These are phyloP conservation scores for Xylocampa areola DNA, from an alignment of 2,888 invertebrate genomes.

Conservation along the genomic window DNA sequence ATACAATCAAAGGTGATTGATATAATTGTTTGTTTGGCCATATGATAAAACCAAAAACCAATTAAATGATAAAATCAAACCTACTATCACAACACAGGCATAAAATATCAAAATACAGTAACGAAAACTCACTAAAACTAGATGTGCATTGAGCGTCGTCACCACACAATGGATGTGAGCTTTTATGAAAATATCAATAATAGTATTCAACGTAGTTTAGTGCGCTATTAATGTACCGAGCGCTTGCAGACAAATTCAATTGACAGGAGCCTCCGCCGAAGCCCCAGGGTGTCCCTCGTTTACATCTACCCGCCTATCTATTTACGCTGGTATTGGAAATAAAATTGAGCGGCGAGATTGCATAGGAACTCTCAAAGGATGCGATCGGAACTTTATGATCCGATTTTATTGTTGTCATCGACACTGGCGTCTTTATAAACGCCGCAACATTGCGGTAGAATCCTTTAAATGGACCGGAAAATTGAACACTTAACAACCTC, in stretches of 20 bases:
- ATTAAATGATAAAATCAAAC: conserved; percentile 72
- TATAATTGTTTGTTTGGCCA: conserved; percentile 15
- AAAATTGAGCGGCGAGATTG: conserved; percentile 86
- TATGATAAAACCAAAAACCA: conserved; percentile 69
- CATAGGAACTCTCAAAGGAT: conserved; percentile 81
- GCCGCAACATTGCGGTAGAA: conserved; percentile 67
- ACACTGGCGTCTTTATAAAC: conserved; percentile 74
- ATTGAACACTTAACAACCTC: conserved; percentile 65
- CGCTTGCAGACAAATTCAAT: conserved; percentile 89
- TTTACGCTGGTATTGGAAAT: conserved; percentile 83
- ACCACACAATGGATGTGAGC: conserved; percentile 75
- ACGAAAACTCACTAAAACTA: conserved; percentile 76
- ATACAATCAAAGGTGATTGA: not conserved
- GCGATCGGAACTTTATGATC: conserved; percentile 82
- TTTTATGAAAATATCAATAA: conserved; percentile 85
- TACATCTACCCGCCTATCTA: conserved; percentile 83
- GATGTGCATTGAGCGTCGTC: conserved; percentile 71
- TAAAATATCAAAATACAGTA: conserved; percentile 77
- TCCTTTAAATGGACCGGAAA: conserved; percentile 66
- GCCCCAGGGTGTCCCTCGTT: conserved; percentile 84
- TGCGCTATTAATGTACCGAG: conserved; percentile 84
- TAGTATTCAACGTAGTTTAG: conserved; percentile 84
- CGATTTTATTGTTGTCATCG: conserved; percentile 83
- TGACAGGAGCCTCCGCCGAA: conserved; percentile 82
- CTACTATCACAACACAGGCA: conserved; percentile 65